These are phyloP conservation scores for Drosophila siamana DNA, from an alignment of 2,888 invertebrate species.

Conservation along the genomic window DNA sequence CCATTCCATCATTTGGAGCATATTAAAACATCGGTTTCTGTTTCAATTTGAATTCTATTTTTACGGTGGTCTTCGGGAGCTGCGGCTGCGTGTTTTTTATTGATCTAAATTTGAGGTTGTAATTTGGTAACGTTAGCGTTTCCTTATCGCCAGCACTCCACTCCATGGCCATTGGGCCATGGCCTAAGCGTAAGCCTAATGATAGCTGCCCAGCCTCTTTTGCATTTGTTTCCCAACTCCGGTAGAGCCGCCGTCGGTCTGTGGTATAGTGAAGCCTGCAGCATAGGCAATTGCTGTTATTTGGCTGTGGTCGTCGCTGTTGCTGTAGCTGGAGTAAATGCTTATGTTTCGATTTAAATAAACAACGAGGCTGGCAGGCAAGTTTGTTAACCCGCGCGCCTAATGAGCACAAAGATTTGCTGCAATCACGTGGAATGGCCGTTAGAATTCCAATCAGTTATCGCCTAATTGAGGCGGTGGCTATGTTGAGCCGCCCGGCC, in stretches of 20 bases:
- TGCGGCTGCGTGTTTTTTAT: conserved; percentile 57
- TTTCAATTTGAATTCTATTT: neutral
- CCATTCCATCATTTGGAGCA: neutral
- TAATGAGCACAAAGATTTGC: conserved; percentile 67
- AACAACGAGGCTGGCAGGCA: conserved; percentile 54
- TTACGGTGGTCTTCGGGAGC: conserved; percentile 48
- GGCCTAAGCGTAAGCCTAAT: conserved; percentile 54
- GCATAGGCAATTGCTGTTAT: conserved; percentile 67
- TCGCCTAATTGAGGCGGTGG: conserved; percentile 70
- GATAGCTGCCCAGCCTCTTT: conserved; percentile 52
- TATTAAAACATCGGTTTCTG: conserved; percentile 13
- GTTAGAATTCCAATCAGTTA: conserved; percentile 75
- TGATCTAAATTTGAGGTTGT: conserved; percentile 74
- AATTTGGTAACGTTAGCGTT: conserved; percentile 59
- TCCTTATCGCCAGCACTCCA: conserved; percentile 67
- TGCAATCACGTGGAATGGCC: conserved; percentile 63
- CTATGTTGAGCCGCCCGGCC: conserved; percentile 20
- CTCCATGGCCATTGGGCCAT: conserved; percentile 52
- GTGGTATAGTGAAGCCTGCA: conserved; percentile 38
- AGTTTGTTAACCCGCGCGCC: conserved; percentile 51
- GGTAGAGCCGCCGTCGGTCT: no score
- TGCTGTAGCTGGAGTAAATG: conserved; percentile 40
- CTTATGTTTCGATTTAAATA: conserved; percentile 61
- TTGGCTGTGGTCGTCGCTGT: conserved; percentile 37
- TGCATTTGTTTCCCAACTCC: conserved; percentile 20